A percentile compares a stretch with the other conserved stretches of the same genome.
These are phyloP conservation scores for Trichopria drosophilae DNA, from an alignment of 2,888 invertebrate species.

Conservation along the genomic window DNA sequence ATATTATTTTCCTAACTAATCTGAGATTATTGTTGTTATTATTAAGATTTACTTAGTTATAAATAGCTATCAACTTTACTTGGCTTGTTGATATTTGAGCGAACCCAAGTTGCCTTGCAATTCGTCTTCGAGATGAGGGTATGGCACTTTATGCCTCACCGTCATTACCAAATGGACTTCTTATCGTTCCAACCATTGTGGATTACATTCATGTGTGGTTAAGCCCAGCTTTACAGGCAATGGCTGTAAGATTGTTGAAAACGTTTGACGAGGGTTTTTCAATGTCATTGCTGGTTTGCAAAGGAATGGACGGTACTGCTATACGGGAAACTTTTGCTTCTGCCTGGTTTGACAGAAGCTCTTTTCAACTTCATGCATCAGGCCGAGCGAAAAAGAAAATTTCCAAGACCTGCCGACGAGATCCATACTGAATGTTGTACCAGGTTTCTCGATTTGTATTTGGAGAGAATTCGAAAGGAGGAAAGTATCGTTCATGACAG, in stretches of 20 bases:
- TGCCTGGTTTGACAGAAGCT: conserved; percentile 56
- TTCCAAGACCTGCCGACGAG: conserved; percentile 53
- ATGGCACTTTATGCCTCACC: conserved; percentile 57
- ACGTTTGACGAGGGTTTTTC: conserved; percentile 63
- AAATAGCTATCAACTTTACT: too few relatives aligned
- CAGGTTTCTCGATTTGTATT: conserved; percentile 52
- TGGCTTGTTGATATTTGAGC: too few relatives aligned
- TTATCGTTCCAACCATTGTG: conserved; percentile 62
- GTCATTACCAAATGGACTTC: conserved; percentile 52
- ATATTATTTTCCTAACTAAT: too few relatives aligned
- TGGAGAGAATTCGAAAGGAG: conserved; percentile 50
- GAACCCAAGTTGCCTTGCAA: too few relatives aligned
- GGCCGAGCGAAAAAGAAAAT: conserved; percentile 53
- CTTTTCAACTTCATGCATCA: conserved; percentile 57
- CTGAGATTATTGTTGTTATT: too few relatives aligned
- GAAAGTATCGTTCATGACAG: conserved; percentile 52
- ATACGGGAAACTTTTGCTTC: conserved; percentile 64
- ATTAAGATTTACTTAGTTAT: too few relatives aligned
- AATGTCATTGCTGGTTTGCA: conserved; percentile 65
- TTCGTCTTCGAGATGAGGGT: too few relatives aligned
- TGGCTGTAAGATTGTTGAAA: conserved; percentile 62
- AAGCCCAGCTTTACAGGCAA: conserved; percentile 63
- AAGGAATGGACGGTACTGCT: conserved; percentile 64
- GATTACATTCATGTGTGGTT: conserved; percentile 65
- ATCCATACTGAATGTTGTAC: conserved; percentile 56